Conservation (phyloP, 2,888 invertebrate genomes). For the Loripinus fragilis region DNA sequence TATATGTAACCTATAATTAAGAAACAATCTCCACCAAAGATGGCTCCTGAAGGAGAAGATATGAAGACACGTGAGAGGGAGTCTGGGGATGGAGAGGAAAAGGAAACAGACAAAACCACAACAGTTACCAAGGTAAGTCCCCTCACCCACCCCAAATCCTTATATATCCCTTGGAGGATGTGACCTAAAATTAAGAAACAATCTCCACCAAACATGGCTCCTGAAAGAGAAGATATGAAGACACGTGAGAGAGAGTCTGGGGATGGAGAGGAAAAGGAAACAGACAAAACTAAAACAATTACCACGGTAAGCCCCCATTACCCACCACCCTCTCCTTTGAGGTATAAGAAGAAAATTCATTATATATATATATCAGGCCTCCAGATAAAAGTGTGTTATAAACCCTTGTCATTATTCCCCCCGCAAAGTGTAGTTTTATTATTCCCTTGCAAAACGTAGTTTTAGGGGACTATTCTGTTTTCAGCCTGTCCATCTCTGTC, state of each 20-base stretch:
- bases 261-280: slow-evolving; percentile 11
- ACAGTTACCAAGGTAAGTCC: slow-evolving; percentile 23
- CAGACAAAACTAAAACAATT: slow-evolving; percentile 38
- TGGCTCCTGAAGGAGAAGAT: slow-evolving; percentile 39
- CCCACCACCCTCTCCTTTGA: no score
- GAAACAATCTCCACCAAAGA: no score
- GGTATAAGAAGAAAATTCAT: no score
- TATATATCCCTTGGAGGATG: neutral
- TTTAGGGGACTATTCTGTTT: no score
- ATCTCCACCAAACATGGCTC: slow-evolving; percentile 52
- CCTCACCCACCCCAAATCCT: neutral
- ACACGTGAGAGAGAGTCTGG: neutral
- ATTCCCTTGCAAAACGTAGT: no score
- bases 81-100: slow-evolving; percentile 1
- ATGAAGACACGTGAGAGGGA: neutral
- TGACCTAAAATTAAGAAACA: no score
- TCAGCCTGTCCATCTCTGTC: no score
- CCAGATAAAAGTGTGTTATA: no score
- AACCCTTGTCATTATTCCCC: no score
- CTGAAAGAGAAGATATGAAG: slow-evolving; percentile 23
- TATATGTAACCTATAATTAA: no score
- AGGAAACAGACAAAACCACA: slow-evolving; percentile 31
- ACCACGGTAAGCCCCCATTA: slow-evolving; percentile 16
- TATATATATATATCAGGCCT: no score
- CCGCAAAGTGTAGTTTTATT: no score